phyloP scores from a whole-genome alignment of 1,140 invertebrate species.

The Oryzaephilus surinamensis region DNA sequence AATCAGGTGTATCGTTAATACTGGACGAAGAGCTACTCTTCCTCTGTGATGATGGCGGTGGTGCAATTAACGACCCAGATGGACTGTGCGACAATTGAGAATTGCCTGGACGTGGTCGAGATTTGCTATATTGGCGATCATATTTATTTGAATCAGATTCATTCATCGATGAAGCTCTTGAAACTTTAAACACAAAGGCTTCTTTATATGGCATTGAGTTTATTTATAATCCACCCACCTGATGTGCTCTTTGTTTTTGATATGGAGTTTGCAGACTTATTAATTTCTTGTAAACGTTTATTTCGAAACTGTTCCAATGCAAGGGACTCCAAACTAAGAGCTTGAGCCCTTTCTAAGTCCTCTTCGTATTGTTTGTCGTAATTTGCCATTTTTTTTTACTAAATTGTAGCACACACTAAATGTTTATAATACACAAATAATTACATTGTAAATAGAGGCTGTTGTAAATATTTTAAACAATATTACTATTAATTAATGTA shows the following conservation, averaged over 20 bases:
- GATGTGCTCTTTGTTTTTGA: conserved; percentile 19
- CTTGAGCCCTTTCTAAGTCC: conserved; percentile 74
- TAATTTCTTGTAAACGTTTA: conserved; percentile 38
- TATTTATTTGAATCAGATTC: conserved; percentile 29
- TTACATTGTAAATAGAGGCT: too few relatives aligned
- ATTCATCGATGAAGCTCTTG: conserved; percentile 29
- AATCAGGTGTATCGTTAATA: conserved; percentile 45
- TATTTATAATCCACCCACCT: too few relatives aligned
- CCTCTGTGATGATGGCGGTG: conserved; percentile 40
- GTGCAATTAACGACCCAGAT: conserved; percentile 38
- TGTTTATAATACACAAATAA: too few relatives aligned
- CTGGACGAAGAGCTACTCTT: conserved; percentile 42
- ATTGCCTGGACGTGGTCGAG: conserved; percentile 27
- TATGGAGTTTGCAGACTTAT: conserved; percentile 14
- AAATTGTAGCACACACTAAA: too few relatives aligned
- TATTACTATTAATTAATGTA: too few relatives aligned
- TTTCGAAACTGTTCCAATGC: conserved; percentile 70
- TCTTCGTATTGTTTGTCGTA: conserved; percentile 74
- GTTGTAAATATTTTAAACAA: too few relatives aligned
- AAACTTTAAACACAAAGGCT: conserved; percentile 20
- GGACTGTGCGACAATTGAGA: conserved; percentile 13
- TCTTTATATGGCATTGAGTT: too few relatives aligned
- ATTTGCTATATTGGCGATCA: conserved; percentile 25
- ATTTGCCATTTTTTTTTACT: conserved; percentile 39
- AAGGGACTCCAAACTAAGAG: conserved; percentile 72